Evolutionary conservation across 2,797 vertebrate genomes (phyloP), one percentile per base, ranked within the genome.

Genomic region (Lithobates pipiens): DNA sequence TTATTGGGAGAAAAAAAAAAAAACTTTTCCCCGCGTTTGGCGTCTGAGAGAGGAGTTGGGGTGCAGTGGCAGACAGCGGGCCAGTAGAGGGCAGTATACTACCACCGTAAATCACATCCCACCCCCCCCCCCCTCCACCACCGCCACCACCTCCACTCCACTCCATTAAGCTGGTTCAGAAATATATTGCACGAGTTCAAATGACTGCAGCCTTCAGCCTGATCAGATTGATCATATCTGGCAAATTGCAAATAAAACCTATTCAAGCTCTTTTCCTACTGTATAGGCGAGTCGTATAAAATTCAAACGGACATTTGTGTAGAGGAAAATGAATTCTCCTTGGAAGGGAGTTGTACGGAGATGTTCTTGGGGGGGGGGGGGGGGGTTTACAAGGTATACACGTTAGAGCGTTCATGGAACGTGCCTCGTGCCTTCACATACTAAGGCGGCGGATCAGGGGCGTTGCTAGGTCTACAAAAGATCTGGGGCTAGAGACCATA

Each of bases 201-300:
- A 76, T 82, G 70, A 86, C 65, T 76, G 78, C 46, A 71, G 84
- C 46, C 71, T 71, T 81, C 78, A 63, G 16, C 36, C 73, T 70
- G 74, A 82, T 86, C 85, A 86, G 67, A 86, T 86, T 86, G 85
- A 86, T 86, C 84, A 76, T 86, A 81, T 86, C 84, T 86, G 73
- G 78, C 84, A 86, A 86, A 85, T 85, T 85, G 84, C 84, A 85
- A 80, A 85, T 85, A 85, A 81, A 76, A 86, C 72, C 65, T 61
- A 81, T 76, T 81, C 72, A 80, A 39, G 67, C 50, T 70, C 50
- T 25, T 36, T 44, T 81, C 63, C 73, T 15, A 32, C 70, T 42
- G 44, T 76, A 81, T 15, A 46, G 61, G 72, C 61, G 75, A 36
- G 57, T 50, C 27, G 68, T 67, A 76, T 68, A 44, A 76, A 80